Conservation (phyloP, 1,140 invertebrate species). For the Zaprionus capensis region DNA sequence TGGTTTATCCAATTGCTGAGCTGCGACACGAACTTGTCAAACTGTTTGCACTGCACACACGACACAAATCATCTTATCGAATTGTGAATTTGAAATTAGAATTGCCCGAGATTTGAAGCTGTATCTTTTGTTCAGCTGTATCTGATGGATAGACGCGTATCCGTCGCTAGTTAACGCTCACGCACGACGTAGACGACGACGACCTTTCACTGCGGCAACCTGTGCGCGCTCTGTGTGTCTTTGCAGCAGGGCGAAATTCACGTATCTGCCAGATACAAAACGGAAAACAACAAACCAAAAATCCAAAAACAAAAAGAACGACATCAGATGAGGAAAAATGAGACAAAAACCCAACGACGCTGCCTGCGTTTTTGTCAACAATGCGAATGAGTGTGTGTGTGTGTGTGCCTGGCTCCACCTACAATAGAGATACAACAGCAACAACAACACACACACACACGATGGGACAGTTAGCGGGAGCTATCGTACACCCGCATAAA, state of each 20-base stretch:
- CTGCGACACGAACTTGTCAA: conserved; percentile 16
- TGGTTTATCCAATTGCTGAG: conserved; percentile 39
- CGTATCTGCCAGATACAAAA: conserved; percentile 71
- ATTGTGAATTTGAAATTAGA: neutral
- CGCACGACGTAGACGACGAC: conserved; percentile 41
- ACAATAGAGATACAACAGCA: conserved; percentile 70
- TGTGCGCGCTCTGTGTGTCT: conserved; percentile 57
- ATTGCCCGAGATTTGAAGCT: conserved; percentile 15
- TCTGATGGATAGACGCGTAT: conserved; percentile 21
- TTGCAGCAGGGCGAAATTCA: conserved; percentile 70
- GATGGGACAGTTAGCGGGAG: conserved; percentile 21
- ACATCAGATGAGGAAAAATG: conserved; percentile 38
- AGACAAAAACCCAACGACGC: conserved; percentile 50
- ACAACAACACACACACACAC: conserved; percentile 18
- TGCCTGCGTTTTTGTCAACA: conserved; percentile 76
- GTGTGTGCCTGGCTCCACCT: conserved; percentile 71
- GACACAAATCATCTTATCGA: conserved; percentile 31
- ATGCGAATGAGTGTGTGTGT: conserved; percentile 57
- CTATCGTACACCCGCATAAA: conserved; percentile 71
- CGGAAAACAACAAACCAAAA: conserved; percentile 34
- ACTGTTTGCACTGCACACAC: conserved; percentile 25
- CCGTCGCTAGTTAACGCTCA: conserved; percentile 23
- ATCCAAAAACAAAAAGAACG: conserved; percentile 22
- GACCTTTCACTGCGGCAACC: conserved; percentile 74
- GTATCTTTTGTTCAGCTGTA: conserved; percentile 24